Percentiles rank a stretch among this genome's conserved stretches.
These are phyloP conservation scores for Oncorhynchus kisutch DNA, from an alignment of 2,113 vertebrate species.

Conservation along the genomic window DNA sequence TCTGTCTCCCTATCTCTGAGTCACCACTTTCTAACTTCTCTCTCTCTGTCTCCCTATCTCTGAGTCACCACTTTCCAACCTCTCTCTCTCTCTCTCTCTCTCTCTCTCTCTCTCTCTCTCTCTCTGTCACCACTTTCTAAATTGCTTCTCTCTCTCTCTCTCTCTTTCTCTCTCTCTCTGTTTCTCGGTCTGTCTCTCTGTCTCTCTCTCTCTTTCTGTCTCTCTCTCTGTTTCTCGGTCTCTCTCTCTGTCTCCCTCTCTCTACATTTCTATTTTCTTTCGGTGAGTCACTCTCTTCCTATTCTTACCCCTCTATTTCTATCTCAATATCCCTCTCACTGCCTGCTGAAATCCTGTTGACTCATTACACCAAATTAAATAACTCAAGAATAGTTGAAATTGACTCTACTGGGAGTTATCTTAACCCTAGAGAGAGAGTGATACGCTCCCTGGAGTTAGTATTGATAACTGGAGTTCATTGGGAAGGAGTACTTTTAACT, in stretches of 20 bases:
- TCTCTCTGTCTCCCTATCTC: neutral
- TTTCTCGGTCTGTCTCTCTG: neutral
- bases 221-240: neutral
- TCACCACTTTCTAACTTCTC: neutral
- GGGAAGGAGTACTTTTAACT: no score
- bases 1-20: neutral
- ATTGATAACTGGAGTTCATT: no score
- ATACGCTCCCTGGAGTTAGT: no score
- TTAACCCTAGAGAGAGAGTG: no score
- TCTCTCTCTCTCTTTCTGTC: neutral
- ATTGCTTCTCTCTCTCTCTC: neutral
- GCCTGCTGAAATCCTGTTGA: neutral
- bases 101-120: no score
- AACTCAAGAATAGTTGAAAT: no score
- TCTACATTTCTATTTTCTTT: neutral
- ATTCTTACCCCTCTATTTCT: neutral
- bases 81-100: neutral
- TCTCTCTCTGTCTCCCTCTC: neutral
- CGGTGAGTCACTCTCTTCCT: neutral
- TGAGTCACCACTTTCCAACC: slow-evolving; percentile 2
- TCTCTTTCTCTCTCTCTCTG: neutral
- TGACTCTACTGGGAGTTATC: no score
- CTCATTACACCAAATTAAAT: slow-evolving; percentile 12
- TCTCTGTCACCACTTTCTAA: neutral
- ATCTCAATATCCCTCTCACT: neutral